Evolutionary conservation across 1,140 invertebrate genomes (phyloP), one percentile per base, ranked within the genome.

Genomic region (Trichonephila clavata): DNA sequence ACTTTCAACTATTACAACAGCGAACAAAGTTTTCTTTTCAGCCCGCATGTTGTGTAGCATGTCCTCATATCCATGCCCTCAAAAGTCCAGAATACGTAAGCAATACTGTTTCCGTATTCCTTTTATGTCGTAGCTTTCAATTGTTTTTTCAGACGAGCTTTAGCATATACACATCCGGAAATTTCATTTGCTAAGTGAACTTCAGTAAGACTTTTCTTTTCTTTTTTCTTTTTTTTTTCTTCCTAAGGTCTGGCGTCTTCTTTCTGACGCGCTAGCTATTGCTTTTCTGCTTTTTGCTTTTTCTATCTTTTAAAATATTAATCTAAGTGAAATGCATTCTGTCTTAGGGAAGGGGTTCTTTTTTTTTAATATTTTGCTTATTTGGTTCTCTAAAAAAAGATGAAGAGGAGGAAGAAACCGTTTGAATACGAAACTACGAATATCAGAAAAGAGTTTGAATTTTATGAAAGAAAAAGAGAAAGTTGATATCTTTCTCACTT

Each of bases 121-220:
- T 86, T 61, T 60, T 61, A n/a, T 60, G 84, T 14, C 21, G 5
- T n/a, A 8, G 10, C 14, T 61, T 61, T 61, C 21, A 2, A 61
- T 60, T 60, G 71, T 77, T 77, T 27, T 77, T 77, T 77, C 27
- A 32, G 27, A 39, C 13, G 39, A 39, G 18, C 71, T 27, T 24
- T 27, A 77, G 32, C 27, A 77, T 32, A 77, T 20, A 32, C 71
- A 32, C 71, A 39, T 77, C 14, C n/a, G 16, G 84, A 86, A 84
- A 86, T 86, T 86, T 86, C 84, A 86, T 86, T 86, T 86, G 24
- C 84, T 86, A 86, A 86, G 84, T 86, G 59, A 50, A 86, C 84
- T 86, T 86, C 16, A 57, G 84, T 86, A 3, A 57, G 24, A 6
- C 13, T 61, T 59, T 86, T 86, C 21, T 84, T n/a, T 50, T 83